Conservation (phyloP, 2,113 vertebrate species). For the Spea bombifrons region DNA sequence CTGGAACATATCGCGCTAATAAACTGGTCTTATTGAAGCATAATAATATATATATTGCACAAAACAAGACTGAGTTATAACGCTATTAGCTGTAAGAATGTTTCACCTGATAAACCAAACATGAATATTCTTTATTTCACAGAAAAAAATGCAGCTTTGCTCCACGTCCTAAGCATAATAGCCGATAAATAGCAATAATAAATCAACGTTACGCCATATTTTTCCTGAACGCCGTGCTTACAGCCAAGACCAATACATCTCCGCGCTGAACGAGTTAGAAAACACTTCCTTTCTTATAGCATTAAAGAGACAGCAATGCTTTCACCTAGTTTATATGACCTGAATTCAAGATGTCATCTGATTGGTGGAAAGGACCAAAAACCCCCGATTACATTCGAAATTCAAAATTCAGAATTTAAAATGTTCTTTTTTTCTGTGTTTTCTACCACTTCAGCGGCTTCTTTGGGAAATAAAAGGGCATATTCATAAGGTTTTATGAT, state of each 20-base stretch:
- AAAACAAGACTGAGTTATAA: background rate
- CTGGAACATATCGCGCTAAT: too few species aligned
- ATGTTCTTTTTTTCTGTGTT: too few species aligned
- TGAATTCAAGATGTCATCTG: too few species aligned
- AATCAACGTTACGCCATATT: slow-evolving; percentile 9
- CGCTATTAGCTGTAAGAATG: background rate
- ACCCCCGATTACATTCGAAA: too few species aligned
- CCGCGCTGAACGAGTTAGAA: background rate
- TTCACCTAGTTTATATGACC: background rate
- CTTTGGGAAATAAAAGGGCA: too few species aligned
- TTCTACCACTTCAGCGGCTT: too few species aligned
- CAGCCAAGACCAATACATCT: slow-evolving; percentile 27
- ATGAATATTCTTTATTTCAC: slow-evolving; percentile 11
- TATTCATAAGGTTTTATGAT: too few species aligned
- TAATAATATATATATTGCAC: too few species aligned
- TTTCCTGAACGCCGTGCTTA: slow-evolving; percentile 8
- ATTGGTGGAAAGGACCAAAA: too few species aligned
- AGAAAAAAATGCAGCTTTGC: slow-evolving; percentile 9
- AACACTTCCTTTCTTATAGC: background rate
- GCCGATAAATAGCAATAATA: slow-evolving; percentile 33
- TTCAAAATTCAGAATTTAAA: too few species aligned
- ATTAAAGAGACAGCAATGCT: slow-evolving; percentile 7
- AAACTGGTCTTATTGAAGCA: too few species aligned
- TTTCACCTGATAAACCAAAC: slow-evolving; percentile 23
- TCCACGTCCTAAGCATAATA: slow-evolving; percentile 36